These are phyloP conservation scores for Drosophila tripunctata DNA, from an alignment of 2,888 invertebrate genomes.

Conservation along the genomic window DNA sequence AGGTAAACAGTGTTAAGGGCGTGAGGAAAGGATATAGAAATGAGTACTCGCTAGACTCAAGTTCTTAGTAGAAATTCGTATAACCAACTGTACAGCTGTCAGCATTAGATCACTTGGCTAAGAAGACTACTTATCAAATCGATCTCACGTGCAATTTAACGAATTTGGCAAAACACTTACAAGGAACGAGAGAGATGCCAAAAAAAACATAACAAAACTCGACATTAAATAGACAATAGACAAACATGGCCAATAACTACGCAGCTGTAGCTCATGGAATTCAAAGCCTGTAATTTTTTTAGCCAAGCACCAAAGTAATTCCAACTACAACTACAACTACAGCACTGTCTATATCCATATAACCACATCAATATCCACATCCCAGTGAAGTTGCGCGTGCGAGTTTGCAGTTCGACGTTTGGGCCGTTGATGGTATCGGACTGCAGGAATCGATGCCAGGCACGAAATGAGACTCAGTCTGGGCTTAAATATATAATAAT, in stretches of 20 bases:
- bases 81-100: neutral
- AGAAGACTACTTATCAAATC: conserved; percentile 51
- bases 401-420: conserved; percentile 63
- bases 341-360: conserved; percentile 2
- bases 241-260: conserved; percentile 49
- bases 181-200: conserved; percentile 6
- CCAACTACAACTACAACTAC: conserved; percentile 18
- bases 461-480: conserved; percentile 66
- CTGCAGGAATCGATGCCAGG: conserved; percentile 62
- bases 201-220: conserved; percentile 18
- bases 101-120: conserved; percentile 36
- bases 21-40: neutral
- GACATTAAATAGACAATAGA: conserved; percentile 31
- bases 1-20: conserved; percentile 66
- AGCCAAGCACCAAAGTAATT: conserved; percentile 36
- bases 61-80: too few species aligned
- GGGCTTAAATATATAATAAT: conserved; percentile 63
- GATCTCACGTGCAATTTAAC: conserved; percentile 71
- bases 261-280: conserved; percentile 27
- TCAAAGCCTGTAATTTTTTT: conserved; percentile 56
- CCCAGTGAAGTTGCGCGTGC: conserved; percentile 69
- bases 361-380: conserved; percentile 20
- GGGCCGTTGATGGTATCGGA: conserved; percentile 60
- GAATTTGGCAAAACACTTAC: conserved; percentile 70
- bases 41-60: too few species aligned